Conservation (phyloP, 2,797 vertebrate species). For the Gallirallus australis region DNA sequence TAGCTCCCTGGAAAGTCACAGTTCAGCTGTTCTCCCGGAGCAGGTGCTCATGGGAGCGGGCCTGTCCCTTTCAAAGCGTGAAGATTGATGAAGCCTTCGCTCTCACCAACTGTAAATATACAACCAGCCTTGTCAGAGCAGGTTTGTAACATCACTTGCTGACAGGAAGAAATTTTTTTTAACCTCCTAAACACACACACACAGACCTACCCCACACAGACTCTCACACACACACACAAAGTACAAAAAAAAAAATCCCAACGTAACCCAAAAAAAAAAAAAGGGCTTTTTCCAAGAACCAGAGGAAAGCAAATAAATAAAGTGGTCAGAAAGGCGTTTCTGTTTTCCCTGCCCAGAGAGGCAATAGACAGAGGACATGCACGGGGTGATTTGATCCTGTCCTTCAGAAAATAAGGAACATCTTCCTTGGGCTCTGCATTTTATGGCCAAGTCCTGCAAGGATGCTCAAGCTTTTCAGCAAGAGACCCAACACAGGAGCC, state of each 20-base stretch:
- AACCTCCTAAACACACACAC: conserved; percentile 59
- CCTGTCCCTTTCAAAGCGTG: conserved; percentile 74
- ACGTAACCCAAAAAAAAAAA: too few species aligned
- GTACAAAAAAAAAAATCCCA: too few species aligned
- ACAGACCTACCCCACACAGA: not conserved
- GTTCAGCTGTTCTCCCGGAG: conserved; percentile 81
- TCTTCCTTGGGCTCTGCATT: not conserved
- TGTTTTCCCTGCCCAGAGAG: not conserved
- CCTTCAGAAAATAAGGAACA: not conserved
- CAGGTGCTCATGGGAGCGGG: conserved; percentile 78
- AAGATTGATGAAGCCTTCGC: conserved; percentile 83
- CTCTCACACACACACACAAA: not conserved
- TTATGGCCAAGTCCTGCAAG: not conserved
- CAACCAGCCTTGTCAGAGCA: conserved; percentile 82
- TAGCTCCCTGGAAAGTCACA: conserved; percentile 75
- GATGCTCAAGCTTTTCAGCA: not conserved
- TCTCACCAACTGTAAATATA: conserved; percentile 84
- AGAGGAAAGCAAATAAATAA: not conserved
- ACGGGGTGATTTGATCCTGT: not conserved
- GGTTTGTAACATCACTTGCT: conserved; percentile 76
- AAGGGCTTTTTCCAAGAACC: not conserved
- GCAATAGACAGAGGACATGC: not conserved
- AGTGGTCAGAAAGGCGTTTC: not conserved
- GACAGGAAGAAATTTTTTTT: conserved; percentile 73
- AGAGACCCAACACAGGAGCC: not conserved